Percentiles rank a stretch among this genome's conserved stretches.
Evolutionary conservation across 2,888 invertebrate species (phyloP).

Genomic region (Drosophila stalkeri): DNA sequence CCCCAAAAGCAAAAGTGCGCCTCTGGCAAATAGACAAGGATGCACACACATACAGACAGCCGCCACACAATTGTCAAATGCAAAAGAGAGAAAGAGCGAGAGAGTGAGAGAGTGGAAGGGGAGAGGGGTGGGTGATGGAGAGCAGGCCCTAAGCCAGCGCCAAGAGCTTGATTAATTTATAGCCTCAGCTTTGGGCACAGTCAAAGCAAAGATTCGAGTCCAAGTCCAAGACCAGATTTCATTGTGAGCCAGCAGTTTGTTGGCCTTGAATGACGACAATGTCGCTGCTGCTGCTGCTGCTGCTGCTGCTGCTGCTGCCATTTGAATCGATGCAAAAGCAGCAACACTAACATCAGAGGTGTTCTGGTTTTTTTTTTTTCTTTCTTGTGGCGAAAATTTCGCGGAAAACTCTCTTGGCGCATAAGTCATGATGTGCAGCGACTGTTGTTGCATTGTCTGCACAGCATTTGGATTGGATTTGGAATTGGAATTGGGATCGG

Average conservation of each 20-base stretch:
- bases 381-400: slow-evolving; percentile 64
- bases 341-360: slow-evolving; percentile 16
- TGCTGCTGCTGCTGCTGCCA: slow-evolving; percentile 42
- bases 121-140: not conserved
- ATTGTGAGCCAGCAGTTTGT: slow-evolving; percentile 53
- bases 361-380: slow-evolving; percentile 37
- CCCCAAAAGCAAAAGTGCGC: slow-evolving; percentile 72
- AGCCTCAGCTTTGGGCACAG: slow-evolving; percentile 41
- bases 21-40: slow-evolving; percentile 52
- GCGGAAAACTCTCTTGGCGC: slow-evolving; percentile 66
- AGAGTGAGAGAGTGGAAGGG: not conserved
- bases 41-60: slow-evolving; percentile 3
- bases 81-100: slow-evolving; percentile 37
- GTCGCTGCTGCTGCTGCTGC: slow-evolving; percentile 16
- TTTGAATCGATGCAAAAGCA: slow-evolving; percentile 47
- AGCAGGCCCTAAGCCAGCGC: slow-evolving; percentile 17
- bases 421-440: slow-evolving; percentile 61
- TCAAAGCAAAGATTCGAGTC: slow-evolving; percentile 20
- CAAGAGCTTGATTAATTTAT: slow-evolving; percentile 73
- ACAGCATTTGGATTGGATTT: slow-evolving; percentile 29
- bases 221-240: slow-evolving; percentile 44
- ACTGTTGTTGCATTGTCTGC: slow-evolving; percentile 48
- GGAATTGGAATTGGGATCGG: slow-evolving; percentile 21
- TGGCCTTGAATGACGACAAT: slow-evolving; percentile 74
- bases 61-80: slow-evolving; percentile 68